Evolutionary conservation across 1,140 invertebrate species (phyloP).

Genomic region (Bursaphelenchus mucronatus): DNA sequence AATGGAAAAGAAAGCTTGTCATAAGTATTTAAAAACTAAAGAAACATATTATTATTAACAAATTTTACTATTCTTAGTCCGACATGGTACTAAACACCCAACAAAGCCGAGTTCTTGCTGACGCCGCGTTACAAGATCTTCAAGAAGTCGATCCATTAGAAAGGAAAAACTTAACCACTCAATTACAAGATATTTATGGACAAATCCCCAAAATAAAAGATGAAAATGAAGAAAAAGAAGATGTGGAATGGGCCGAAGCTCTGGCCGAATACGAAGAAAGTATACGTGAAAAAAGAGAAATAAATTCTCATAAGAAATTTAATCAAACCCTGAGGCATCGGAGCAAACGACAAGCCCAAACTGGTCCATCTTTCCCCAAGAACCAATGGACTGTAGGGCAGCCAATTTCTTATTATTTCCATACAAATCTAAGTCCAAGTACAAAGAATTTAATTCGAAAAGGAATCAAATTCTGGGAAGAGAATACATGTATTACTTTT

Average conservation of each 20-base stretch:
- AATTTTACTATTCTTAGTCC: neutral
- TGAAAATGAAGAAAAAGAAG: neutral
- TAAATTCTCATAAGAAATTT: too few species aligned
- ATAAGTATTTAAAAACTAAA: neutral
- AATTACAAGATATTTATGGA: too few species aligned
- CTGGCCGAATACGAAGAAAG: too few species aligned
- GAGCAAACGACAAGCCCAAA: constrained; percentile 36
- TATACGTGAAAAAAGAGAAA: too few species aligned
- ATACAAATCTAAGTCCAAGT: constrained; percentile 19
- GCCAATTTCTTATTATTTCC: constrained; percentile 37
- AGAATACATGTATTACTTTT: constrained; percentile 41
- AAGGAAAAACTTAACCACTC: too few species aligned
- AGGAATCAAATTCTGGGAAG: constrained; percentile 34
- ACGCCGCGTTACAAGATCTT: too few species aligned
- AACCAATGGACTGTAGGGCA: constrained; percentile 29
- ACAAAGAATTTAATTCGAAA: constrained; percentile 35
- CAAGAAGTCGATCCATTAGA: too few species aligned
- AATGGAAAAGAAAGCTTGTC: neutral
- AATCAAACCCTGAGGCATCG: constrained; percentile 1
- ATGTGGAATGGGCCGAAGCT: too few species aligned
- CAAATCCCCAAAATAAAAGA: constrained; percentile 2
- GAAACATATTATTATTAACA: too few species aligned
- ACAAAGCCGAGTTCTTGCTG: constrained; percentile 5
- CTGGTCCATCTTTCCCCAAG: constrained; percentile 24
- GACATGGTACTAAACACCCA: constrained; percentile 7